Base-by-base conservation (phyloP, 2,113 vertebrate genomes). In the Bubo bubo region DNA sequence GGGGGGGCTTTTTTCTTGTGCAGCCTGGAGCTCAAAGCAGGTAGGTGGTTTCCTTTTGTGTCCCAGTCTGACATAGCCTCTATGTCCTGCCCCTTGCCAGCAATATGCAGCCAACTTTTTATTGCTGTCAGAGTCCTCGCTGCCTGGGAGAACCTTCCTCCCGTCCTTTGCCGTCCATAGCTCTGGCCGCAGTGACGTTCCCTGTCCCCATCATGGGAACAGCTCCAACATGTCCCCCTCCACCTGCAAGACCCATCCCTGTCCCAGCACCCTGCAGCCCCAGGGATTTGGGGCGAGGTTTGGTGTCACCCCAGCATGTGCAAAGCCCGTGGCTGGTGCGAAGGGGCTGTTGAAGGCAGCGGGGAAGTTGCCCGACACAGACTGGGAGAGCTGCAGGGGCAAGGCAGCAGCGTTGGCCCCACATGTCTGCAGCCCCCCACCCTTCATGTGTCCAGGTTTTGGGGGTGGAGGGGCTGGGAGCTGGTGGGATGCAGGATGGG, bases 181-280 rank as follows among this genome's bases (percentile, higher is more conserved):
- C 79, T 83, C 43, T 66, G 45, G 7, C 43, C 64, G 2, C 7
- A 8, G 35, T 2, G 14, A 35, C 2, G 8, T 49, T 21, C 39
- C 41, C 35, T 39, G 49, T 30, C 35, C 49, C 24, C 1, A 0
- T 9, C 32, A 8, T 0, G 0, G 71, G 50, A 30, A n/a, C 41
- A 37, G 32, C 30, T 14, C 15, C 59, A 23, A 21, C 0, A 0
- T 9, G n/a, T 76, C 62, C 62, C 10, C 0, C 35, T 49, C 56
- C 62, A 52, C 52, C 43, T 1, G 1, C 21, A 14, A 22, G 43
- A 27, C 32, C 55, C 73, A 0, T 10, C 58, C 37, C 26, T 12
- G 26, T 9, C 41, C 4, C 5, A 3, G n/a, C n/a, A 27, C 45
- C 70, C 62, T 24, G 34, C 37, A 45, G 45, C 52, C 45, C 52